These are phyloP conservation scores for Umimayanthus chanpuru DNA, from an alignment of 92 coral and sea anemone species.

Conservation along the genomic window DNA sequence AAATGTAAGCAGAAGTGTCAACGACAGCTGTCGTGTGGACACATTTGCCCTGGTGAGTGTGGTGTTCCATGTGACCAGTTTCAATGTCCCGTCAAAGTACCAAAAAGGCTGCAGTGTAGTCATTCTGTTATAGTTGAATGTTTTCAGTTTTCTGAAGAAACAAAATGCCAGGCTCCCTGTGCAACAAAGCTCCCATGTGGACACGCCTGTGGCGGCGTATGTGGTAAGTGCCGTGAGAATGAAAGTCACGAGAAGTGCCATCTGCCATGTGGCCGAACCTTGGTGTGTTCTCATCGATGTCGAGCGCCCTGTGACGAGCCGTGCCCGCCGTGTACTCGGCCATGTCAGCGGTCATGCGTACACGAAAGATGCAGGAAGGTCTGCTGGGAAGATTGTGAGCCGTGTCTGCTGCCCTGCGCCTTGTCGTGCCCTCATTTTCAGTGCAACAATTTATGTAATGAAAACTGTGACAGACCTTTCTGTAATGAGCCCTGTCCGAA, in stretches of 20 bases:
- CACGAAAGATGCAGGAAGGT: conserved; percentile 47
- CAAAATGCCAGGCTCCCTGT: conserved; percentile 55
- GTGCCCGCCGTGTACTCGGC: conserved; percentile 75
- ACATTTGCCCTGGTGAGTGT: conserved; percentile 47
- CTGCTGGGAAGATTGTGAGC: conserved; percentile 57
- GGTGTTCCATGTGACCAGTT: conserved; percentile 59
- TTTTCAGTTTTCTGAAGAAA: background rate
- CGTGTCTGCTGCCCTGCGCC: conserved; percentile 62
- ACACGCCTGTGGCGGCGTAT: conserved; percentile 55
- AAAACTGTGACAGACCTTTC: conserved; percentile 56
- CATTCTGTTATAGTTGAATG: conserved; percentile 20
- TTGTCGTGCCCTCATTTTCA: conserved; percentile 66
- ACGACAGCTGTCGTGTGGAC: background rate
- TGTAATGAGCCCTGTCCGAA: conserved; percentile 64
- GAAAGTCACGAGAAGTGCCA: conserved; percentile 63
- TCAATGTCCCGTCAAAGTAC: too few relatives aligned
- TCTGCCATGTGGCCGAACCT: conserved; percentile 62
- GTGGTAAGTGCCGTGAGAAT: conserved; percentile 50
- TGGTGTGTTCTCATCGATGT: conserved; percentile 79
- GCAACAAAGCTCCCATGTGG: conserved; percentile 22
- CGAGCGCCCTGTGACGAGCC: conserved; percentile 59
- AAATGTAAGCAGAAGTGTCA: conserved; percentile 29
- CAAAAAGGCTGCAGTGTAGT: conserved; percentile 27
- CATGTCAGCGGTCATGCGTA: conserved; percentile 63
- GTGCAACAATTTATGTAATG: conserved; percentile 68